These are phyloP conservation scores for Tauraco erythrolophus DNA, from an alignment of 2,113 vertebrate genomes.

Conservation along the genomic window DNA sequence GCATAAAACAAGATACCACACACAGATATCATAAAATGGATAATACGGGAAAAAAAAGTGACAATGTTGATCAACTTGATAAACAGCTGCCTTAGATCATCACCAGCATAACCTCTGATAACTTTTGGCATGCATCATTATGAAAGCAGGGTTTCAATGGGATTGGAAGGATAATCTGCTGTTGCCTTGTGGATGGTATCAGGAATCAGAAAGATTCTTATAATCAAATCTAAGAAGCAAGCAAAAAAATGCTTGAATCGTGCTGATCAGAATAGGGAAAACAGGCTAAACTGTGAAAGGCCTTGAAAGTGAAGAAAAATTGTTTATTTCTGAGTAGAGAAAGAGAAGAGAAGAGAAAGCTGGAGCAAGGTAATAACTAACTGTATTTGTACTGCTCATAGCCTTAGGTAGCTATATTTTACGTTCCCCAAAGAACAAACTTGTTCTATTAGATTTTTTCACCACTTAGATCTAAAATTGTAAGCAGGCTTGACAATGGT, in stretches of 20 bases:
- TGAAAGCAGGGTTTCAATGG: neutral
- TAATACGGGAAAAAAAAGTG: neutral
- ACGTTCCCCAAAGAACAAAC: neutral
- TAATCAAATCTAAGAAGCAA: neutral
- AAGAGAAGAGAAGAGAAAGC: neutral
- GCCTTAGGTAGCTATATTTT: slow-evolving; percentile 48
- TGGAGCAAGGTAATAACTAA: slow-evolving; percentile 26
- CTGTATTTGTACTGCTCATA: neutral
- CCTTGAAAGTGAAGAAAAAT: neutral
- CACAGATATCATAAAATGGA: neutral
- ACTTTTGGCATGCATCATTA: neutral
- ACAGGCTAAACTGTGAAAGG: neutral
- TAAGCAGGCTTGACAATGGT: neutral
- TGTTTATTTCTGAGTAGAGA: neutral
- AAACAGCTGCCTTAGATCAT: neutral
- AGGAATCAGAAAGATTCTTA: neutral
- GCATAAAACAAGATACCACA: neutral
- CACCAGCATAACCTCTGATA: neutral
- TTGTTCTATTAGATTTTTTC: slow-evolving; percentile 28
- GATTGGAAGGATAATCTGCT: neutral
- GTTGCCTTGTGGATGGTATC: neutral
- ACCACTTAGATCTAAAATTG: slow-evolving; percentile 27
- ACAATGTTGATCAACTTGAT: neutral
- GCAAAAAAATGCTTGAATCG: neutral
- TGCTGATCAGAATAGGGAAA: neutral